Percentiles rank a stretch among this genome's conserved stretches.
Conservation (phyloP, 2,888 invertebrate species). For the Sphinx pinastri region DNA sequence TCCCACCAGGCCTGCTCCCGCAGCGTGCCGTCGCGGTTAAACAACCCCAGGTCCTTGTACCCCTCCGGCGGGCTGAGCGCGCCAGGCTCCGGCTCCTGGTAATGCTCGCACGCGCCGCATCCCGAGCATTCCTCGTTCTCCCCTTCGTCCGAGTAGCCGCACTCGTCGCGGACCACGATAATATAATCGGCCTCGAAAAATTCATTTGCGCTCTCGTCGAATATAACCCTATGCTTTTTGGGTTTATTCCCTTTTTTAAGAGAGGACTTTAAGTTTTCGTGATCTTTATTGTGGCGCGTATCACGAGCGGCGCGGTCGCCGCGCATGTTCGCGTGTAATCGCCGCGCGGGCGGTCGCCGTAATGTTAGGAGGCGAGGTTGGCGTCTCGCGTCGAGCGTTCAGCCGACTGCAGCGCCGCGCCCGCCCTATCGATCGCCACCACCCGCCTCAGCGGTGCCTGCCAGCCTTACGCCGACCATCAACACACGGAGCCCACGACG, state of each 20-base stretch:
- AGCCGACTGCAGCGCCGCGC: constrained; percentile 73
- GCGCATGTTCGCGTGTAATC: constrained; percentile 77
- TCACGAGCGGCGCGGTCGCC: constrained; percentile 79
- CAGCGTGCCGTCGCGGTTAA: constrained; percentile 82
- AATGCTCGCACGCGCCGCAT: constrained; percentile 79
- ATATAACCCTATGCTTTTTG: constrained; percentile 92
- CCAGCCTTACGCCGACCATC: constrained; percentile 42
- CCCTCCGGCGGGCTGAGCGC: constrained; percentile 96
- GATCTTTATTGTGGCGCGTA: constrained; percentile 85
- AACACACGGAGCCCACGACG: constrained; percentile 40
- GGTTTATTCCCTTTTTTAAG: constrained; percentile 89
- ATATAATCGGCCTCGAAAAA: constrained; percentile 97
- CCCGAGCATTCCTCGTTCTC: constrained; percentile 89
- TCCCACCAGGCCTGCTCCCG: constrained; percentile 85
- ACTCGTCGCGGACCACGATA: constrained; percentile 94
- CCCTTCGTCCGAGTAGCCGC: constrained; percentile 91
- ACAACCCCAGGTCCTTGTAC: constrained; percentile 92
- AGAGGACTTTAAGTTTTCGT: constrained; percentile 87
- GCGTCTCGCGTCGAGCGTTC: constrained; percentile 45
- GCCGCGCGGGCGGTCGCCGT: constrained; percentile 64
- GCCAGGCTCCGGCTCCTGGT: constrained; percentile 90
- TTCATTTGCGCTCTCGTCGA: constrained; percentile 94
- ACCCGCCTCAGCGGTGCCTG: constrained; percentile 56
- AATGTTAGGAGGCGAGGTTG: constrained; percentile 48
- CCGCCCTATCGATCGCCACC: constrained; percentile 69